Conservation (phyloP, 2,888 invertebrate genomes). For the Prosopocoilus inquinatus region DNA sequence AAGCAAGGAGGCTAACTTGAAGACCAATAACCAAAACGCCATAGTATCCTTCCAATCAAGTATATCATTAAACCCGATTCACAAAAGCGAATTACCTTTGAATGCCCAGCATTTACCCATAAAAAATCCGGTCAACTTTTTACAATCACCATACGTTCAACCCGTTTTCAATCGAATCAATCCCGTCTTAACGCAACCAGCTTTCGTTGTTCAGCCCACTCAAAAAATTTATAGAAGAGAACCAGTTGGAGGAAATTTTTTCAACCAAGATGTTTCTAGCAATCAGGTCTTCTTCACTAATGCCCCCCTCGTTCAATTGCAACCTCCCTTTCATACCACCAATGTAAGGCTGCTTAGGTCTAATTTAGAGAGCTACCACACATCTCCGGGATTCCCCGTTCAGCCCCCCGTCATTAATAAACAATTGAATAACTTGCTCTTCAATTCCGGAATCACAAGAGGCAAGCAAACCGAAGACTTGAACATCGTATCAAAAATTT, state of each 20-base stretch:
- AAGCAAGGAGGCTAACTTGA: conserved; percentile 30
- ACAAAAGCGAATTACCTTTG: conserved; percentile 39
- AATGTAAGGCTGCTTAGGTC: conserved; percentile 32
- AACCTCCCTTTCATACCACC: conserved; percentile 23
- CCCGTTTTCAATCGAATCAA: conserved; percentile 49
- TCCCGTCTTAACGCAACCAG: conserved; percentile 26
- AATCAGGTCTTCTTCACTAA: conserved; percentile 8
- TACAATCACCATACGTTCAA: conserved; percentile 24
- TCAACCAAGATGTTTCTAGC: conserved; percentile 23
- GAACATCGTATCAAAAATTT: conserved; percentile 77
- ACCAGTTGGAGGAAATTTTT: conserved; percentile 41
- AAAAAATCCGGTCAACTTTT: conserved; percentile 41
- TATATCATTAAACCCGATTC: conserved; percentile 45
- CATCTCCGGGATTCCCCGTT: conserved; percentile 29
- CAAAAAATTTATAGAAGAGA: conserved; percentile 46
- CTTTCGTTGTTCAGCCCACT: conserved; percentile 15
- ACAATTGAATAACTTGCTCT: conserved; percentile 64
- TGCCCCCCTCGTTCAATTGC: conserved; percentile 25
- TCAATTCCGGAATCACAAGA: conserved; percentile 63
- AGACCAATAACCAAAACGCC: conserved; percentile 40
- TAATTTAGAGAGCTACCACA: conserved; percentile 28
- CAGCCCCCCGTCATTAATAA: conserved; percentile 47
- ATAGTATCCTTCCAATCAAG: conserved; percentile 56
- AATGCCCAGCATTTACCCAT: conserved; percentile 48
- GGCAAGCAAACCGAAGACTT: conserved; percentile 67